phyloP scores from a whole-genome alignment of 2,888 invertebrate genomes.

The Alviniconcha strummeri region DNA sequence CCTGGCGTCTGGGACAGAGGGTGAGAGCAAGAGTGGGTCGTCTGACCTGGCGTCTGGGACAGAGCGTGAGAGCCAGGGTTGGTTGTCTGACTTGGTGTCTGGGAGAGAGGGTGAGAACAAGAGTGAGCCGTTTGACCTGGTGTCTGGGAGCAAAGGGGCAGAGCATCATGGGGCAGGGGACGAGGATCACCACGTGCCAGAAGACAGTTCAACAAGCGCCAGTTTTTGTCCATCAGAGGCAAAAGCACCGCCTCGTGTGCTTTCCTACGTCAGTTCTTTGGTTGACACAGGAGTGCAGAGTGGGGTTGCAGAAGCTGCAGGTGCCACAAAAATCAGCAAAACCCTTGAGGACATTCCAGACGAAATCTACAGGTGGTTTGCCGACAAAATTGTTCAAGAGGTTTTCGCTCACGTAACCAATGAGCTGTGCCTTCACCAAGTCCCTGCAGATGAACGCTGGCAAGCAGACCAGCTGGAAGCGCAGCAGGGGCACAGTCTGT shows the following conservation, averaged over 20 bases:
- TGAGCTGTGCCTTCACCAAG: slow-evolving; percentile 34
- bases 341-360: slow-evolving; percentile 30
- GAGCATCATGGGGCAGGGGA: not conserved
- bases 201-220: too few relatives aligned
- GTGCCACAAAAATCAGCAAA: not conserved
- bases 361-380: slow-evolving; percentile 45
- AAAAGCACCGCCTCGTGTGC: not conserved
- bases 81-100: too few relatives aligned
- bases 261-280: slow-evolving; percentile 21
- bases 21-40: not conserved
- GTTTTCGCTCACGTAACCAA: slow-evolving; percentile 41
- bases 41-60: not conserved
- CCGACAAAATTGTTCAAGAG: slow-evolving; percentile 45
- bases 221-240: not conserved
- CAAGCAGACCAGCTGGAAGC: slow-evolving; percentile 10
- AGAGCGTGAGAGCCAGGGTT: not conserved
- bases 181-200: too few relatives aligned
- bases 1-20: not conserved
- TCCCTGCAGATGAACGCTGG: slow-evolving; percentile 15
- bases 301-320: slow-evolving; percentile 4
- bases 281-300: slow-evolving; percentile 11
- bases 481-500: not conserved
- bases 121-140: too few relatives aligned
- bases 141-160: not conserved
- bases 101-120: not conserved